Conservation (phyloP, 2,113 vertebrate species). For the Oxyura jamaicensis region DNA sequence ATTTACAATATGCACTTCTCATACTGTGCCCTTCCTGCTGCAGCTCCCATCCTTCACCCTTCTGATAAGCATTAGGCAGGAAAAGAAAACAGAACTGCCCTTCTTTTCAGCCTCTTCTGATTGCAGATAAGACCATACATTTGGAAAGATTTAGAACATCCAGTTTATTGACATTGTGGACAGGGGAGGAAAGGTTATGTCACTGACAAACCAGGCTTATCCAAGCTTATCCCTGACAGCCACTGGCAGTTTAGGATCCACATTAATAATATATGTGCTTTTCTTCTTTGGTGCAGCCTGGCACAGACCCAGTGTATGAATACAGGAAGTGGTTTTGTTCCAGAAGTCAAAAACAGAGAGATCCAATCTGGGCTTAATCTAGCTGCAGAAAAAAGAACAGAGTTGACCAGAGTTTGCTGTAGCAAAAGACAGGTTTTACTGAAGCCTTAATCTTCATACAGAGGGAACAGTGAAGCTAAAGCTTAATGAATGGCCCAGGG, state of each 20-base stretch:
- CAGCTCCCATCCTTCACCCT: background rate
- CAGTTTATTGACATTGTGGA: background rate
- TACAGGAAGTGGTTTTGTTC: background rate
- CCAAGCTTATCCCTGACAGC: background rate
- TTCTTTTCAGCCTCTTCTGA: background rate
- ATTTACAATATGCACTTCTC: background rate
- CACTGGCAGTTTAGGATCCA: background rate
- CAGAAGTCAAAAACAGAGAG: background rate
- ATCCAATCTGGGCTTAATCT: background rate
- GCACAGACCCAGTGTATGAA: accelerated
- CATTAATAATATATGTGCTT: background rate
- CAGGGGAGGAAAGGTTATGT: background rate
- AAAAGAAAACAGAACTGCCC: background rate
- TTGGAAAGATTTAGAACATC: background rate
- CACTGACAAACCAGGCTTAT: background rate
- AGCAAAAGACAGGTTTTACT: background rate
- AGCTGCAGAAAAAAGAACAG: background rate
- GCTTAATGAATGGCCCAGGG: background rate
- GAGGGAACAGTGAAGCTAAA: background rate
- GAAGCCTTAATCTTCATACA: background rate
- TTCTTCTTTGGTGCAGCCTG: background rate
- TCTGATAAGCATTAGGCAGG: background rate
- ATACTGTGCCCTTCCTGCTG: background rate
- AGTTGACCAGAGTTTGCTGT: background rate
- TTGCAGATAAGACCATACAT: background rate